A percentile compares a stretch with the other conserved stretches of the same genome.
Conservation (phyloP, 2,888 invertebrate species). For the Subacronicta megacephala region DNA sequence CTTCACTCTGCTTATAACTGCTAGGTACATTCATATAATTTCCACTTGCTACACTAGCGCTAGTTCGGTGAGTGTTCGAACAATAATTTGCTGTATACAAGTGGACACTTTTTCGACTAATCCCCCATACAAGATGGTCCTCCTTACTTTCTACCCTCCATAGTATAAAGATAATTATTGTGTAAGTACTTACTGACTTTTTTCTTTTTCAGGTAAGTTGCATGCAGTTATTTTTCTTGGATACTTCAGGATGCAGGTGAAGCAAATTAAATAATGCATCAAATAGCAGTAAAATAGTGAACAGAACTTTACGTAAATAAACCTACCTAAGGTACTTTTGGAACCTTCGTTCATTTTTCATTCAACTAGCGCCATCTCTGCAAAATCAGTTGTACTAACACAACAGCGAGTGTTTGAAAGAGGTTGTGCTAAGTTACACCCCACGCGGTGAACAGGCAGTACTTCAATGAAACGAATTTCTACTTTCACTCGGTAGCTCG, state of each 20-base stretch:
- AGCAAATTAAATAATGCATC: too few relatives aligned
- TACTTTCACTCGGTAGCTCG: conserved; percentile 29
- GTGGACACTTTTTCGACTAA: too few relatives aligned
- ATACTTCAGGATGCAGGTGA: background rate
- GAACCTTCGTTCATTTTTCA: conserved; percentile 10
- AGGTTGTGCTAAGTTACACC: conserved; percentile 2
- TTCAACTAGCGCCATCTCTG: conserved; percentile 53
- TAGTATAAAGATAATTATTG: too few relatives aligned
- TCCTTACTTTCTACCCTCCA: too few relatives aligned
- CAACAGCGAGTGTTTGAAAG: conserved; percentile 12
- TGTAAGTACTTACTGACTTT: background rate
- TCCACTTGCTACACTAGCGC: too few relatives aligned
- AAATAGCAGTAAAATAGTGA: too few relatives aligned
- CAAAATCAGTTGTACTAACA: conserved; percentile 14
- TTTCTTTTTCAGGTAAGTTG: conserved; percentile 50
- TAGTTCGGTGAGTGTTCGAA: too few relatives aligned
- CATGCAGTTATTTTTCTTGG: background rate
- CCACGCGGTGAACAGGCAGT: conserved; percentile 2
- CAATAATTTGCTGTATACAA: too few relatives aligned
- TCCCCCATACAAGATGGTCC: too few relatives aligned
- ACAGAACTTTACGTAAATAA: too few relatives aligned
- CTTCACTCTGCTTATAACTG: too few relatives aligned
- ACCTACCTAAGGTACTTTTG: accelerated
- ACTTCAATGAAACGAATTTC: conserved; percentile 25
- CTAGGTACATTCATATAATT: too few relatives aligned